These are phyloP conservation scores for Semicossyphus pulcher DNA, from an alignment of 2,113 vertebrate genomes.

Conservation along the genomic window DNA sequence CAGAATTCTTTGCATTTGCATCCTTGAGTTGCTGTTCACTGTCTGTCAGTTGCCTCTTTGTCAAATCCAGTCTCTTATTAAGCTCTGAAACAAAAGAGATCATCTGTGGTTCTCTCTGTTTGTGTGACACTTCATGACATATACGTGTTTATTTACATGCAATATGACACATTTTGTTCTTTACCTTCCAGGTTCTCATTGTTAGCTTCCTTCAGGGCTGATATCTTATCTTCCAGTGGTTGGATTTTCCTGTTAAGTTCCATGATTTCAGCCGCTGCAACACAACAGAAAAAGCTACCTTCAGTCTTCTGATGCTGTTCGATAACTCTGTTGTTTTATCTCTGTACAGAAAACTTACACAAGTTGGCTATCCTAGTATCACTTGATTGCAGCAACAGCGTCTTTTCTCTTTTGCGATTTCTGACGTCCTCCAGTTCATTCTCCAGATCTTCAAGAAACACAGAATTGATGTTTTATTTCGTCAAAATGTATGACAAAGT, in stretches of 20 bases:
- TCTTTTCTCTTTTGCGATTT: constrained; percentile 37
- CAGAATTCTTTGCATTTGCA: constrained; percentile 4
- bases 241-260: constrained; percentile 38
- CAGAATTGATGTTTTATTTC: not conserved
- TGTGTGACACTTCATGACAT: no score
- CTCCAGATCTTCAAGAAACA: constrained; percentile 47
- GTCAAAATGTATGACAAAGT: not conserved
- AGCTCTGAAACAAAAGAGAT: constrained; percentile 27
- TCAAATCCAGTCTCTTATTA: constrained; percentile 12
- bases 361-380: not conserved
- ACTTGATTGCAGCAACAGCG: not conserved
- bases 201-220: not conserved
- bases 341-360: constrained; percentile 23
- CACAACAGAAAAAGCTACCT: not conserved
- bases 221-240: constrained; percentile 28
- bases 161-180: not conserved
- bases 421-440: constrained; percentile 27
- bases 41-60: constrained; percentile 36
- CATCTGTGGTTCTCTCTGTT: no score
- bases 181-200: constrained; percentile 29
- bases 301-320: not conserved
- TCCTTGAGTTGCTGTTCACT: constrained; percentile 22
- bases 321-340: not conserved
- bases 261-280: constrained; percentile 52
- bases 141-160: no score